Percentiles rank a stretch among this genome's conserved stretches.
These are phyloP conservation scores for Gastracanthus pulcherrimus DNA, from an alignment of 2,888 invertebrate species.

Conservation along the genomic window DNA sequence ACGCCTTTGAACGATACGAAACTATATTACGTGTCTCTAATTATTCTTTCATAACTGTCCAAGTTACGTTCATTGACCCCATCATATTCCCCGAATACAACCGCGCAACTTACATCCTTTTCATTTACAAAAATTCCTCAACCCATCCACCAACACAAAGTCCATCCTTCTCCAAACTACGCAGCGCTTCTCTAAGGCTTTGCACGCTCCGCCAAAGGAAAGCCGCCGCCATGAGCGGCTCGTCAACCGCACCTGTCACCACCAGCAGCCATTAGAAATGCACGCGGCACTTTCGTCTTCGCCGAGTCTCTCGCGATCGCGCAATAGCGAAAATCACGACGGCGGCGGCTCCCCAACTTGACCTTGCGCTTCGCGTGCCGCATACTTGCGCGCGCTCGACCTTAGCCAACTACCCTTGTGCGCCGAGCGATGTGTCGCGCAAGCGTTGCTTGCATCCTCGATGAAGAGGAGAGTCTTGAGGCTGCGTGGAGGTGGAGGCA, in stretches of 20 bases:
- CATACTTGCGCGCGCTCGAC: conserved; percentile 34
- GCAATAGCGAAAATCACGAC: conserved; percentile 60
- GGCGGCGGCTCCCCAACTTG: conserved; percentile 39
- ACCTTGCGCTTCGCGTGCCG: conserved; percentile 17
- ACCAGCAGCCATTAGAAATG: background rate
- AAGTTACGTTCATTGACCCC: too few relatives aligned
- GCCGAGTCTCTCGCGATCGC: conserved; percentile 11
- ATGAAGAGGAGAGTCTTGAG: too few relatives aligned
- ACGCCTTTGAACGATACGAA: too few relatives aligned
- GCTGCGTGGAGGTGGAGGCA: conserved; percentile 61
- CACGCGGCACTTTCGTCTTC: background rate
- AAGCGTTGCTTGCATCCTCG: conserved; percentile 28
- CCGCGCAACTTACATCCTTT: too few relatives aligned
- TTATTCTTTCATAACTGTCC: too few relatives aligned
- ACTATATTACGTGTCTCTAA: too few relatives aligned
- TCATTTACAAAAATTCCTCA: too few relatives aligned
- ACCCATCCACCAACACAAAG: too few relatives aligned
- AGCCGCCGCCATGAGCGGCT: background rate
- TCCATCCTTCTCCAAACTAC: too few relatives aligned
- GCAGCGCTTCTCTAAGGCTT: too few relatives aligned
- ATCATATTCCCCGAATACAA: too few relatives aligned
- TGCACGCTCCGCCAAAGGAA: background rate
- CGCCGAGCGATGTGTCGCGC: conserved; percentile 4
- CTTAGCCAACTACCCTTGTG: conserved; percentile 67
- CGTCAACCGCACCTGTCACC: background rate